Base-by-base conservation (phyloP, 2,888 invertebrate genomes). In the Harpalus rufipes region DNA sequence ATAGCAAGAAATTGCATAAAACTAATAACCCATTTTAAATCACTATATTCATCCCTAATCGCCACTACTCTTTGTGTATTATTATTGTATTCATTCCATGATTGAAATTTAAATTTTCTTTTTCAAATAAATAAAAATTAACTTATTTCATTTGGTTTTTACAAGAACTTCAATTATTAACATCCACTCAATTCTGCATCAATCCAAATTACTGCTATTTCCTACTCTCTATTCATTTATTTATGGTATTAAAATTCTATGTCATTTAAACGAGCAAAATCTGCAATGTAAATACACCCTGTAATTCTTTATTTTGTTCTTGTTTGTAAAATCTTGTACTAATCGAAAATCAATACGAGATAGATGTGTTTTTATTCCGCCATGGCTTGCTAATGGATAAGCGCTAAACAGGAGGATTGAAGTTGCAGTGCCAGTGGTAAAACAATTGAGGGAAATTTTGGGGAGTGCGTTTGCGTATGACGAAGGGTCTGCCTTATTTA, bases 401-500 rank as follows among this genome's bases (percentile, higher is more conserved):
- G 21, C 63, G 63, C 16, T 21, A 63, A 63, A 7, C 63, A 63
- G 21, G 25, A 63, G 0, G 4, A 63, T 21, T 25, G 21, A 7
- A 61, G 59, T 18, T 18, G 44, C 41, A 25, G 21, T 21, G 51
- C 72, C 41, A 25, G 21, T 21, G 51, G 58, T 82, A 72, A 82
- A 82, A 82, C 82, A 82, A 82, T 82, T 82, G 63, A 82, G 81
- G 44, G 63, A 65, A 65, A 68, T 39, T 32, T 65, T 3, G n/a
- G 12, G 32, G 32, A 81, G 12, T 81, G 68, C 51, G 25, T 79
- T 7, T 59, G 79, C 39, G 12, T 79, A 79, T 65, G 82, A 65
- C 63, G 65, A 81, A 82, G 82, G 68, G 58, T 82, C 72, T 74
- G 58, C 68, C 72, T 39, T 58, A 68, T 82, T 82, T 82, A 82